Base-by-base conservation (phyloP, 2,113 vertebrate species). In the Tinamus guttatus region DNA sequence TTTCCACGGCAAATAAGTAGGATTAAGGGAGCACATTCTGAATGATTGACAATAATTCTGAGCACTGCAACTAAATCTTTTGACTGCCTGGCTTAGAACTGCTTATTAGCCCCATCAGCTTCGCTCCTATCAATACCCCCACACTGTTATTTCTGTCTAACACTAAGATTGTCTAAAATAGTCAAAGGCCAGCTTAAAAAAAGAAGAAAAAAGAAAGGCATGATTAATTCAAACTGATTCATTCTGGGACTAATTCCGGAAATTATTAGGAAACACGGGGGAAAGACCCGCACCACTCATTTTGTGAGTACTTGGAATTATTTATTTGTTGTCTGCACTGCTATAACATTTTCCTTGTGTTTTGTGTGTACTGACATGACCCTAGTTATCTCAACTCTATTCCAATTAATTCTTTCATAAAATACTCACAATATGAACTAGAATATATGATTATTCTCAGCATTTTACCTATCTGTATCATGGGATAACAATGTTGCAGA, bases 51-150 rank as follows among this genome's bases (percentile, higher is more conserved):
- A 38, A 90, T 86, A 71, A 94, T 94, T 94, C 69, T 69, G 56
- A 95, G 15, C 52, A 69, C 47, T 69, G 88, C 51, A 94, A 90
- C 80, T 90, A 93, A 94, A 96, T 90, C 90, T 94, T 96, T 81
- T 96, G 73, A 86, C 80, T 90, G 71, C 59, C 28, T 76, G 65
- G 56, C 34, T 97, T 56, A 81, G 60, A 90, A 90, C 28, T 69
- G 62, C 45, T 94, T 85, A 90, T 90, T 96, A 95, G 65, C 41
- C 47, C 62, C 79, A 95, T 84, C 93, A 93, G 28, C 47, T 75
- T 76, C 76, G 59, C 36, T 90, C 38, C n/a, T 81, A 71, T n/a
- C 93, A 93, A 81, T 76, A 90, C 58, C 64, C 34, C 51, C 85
- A 93, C 5, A 8, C 67, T 95, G 85, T 68, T 94, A 58, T 69